Evolutionary conservation across 2,113 vertebrate genomes (phyloP), one percentile per base, ranked within the genome.

Genomic region (Dicrurus megarhynchus): DNA sequence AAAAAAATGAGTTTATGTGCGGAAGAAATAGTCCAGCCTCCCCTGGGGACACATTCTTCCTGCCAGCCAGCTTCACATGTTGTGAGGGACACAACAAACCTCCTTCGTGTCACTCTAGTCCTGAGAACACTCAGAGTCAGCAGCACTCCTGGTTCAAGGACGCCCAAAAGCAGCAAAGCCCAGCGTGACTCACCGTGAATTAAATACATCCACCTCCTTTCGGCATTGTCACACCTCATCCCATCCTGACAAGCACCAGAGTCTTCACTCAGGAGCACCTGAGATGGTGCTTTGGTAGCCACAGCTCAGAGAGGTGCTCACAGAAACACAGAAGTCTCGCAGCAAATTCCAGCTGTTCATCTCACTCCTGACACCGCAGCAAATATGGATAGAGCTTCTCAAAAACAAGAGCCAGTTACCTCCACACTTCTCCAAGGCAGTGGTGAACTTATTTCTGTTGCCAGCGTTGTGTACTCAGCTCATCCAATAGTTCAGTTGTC

Each of bases 31-130:
- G 21, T 49, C 32, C 71, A 75, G 23, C 16, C 32, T 84, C 23
- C 23, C 28, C 49, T 20, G 3, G 21, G 53, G 21, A 57, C 18
- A 49, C 18, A 3, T 59, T 46, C 26, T 41, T 69, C 70, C 50
- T 55, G 33, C 13, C 49, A 80, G 32, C 11, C 27, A 63, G 49
- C 14, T 50, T 41, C 41, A 18, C 0, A 0, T 16, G 18, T 52
- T 49, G 12, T 35, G 42, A 28, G 33, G 47, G 39, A 55, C 55
- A 42, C 5, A 55, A 37, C 32, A 53, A 28, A 57, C 30, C 28
- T 37, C 49, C 47, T 53, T 53, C 0, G 0, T 32, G 33, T 37
- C 59, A 23, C 9, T 39, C 37, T 28, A 9, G 16, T 53, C 37
- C 68, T 59, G 63, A 42, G 35, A 41, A 42, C 30, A 52, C 46